A percentile compares a stretch with the other conserved stretches of the same genome.
Evolutionary conservation across 1,140 invertebrate species (phyloP).

Genomic region (Delia radicum): DNA sequence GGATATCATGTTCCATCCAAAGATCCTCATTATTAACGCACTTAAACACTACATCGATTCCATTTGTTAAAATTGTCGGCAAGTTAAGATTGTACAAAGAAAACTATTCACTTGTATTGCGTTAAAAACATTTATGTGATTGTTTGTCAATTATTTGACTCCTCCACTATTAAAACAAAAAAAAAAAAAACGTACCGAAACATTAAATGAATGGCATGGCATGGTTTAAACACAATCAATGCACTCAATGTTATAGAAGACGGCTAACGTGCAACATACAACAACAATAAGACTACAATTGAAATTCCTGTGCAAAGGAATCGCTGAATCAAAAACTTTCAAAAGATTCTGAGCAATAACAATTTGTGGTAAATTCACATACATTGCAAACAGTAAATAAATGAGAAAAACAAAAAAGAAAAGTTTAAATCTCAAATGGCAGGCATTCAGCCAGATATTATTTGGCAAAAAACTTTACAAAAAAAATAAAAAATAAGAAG

Average conservation of each 20-base stretch:
- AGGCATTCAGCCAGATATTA: slow-evolving; percentile 19
- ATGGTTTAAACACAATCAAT: slow-evolving; percentile 6
- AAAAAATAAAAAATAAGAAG: background rate
- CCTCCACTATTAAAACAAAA: slow-evolving; percentile 15
- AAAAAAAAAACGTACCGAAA: background rate
- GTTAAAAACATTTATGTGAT: slow-evolving; percentile 23
- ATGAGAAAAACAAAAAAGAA: background rate
- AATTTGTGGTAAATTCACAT: slow-evolving; percentile 17
- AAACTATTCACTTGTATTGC: slow-evolving; percentile 16
- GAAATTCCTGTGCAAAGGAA: background rate
- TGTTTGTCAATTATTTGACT: slow-evolving; percentile 29
- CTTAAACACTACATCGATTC: no score
- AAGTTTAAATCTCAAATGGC: background rate
- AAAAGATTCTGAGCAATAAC: slow-evolving; percentile 13
- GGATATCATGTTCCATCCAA: no score
- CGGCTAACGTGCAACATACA: background rate
- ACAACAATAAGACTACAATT: slow-evolving; percentile 5
- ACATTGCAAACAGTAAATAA: background rate
- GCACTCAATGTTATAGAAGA: background rate
- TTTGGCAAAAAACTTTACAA: slow-evolving; percentile 10
- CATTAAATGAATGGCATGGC: slow-evolving; percentile 17
- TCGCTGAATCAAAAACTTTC: background rate
- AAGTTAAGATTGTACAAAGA: background rate
- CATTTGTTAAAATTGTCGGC: no score
- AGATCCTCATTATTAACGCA: no score